Evolutionary conservation across 2,888 invertebrate genomes (phyloP), one percentile per base, ranked within the genome.

Genomic region (Cenopis cana): DNA sequence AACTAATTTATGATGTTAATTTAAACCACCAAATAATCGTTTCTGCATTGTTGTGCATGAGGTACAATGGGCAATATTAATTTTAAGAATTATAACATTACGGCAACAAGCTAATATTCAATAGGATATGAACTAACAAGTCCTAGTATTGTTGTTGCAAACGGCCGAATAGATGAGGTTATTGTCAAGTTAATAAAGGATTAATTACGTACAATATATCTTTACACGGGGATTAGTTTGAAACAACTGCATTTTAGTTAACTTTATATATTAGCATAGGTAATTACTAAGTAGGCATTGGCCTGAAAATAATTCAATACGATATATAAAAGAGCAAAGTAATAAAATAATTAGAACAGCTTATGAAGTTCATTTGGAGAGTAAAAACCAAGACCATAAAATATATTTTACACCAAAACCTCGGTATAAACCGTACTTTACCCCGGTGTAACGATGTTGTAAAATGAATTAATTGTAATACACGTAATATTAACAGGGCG

Each of bases 391-490:
- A 20, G 29, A 52, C 11, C 49, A 17, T 52, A 38, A 24, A 36
- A 38, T 49, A 54, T 24, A 9, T 20, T 38, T 12, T 20, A 18
- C 12, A 38, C 46, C 14, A 36, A 68, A 12, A 33, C 20, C 20
- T 18, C 17, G 18, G 41, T 70, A 41, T 65, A 38, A 57, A 49
- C n/a, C 49, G 64, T 67, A 69, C 75, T 73, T 69, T 52, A 75
- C 57, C 74, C 65, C 68, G 81, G 79, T 74, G 76, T 73, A 79
- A 82, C 82, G 82, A 78, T 78, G 83, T 84, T 86, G 82, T 81
- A 82, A 87, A 88, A 78, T 82, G 81, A 87, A 87, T 89, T 89
- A 89, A 89, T 89, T 88, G 87, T 85, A 87, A 88, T 87, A 87
- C 85, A 84, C 82, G 81, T 87, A 80, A 88, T 89, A 89, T 87